These are phyloP conservation scores for Amitus sp. DNA, from an alignment of 2,888 invertebrate genomes.

Conservation along the genomic window DNA sequence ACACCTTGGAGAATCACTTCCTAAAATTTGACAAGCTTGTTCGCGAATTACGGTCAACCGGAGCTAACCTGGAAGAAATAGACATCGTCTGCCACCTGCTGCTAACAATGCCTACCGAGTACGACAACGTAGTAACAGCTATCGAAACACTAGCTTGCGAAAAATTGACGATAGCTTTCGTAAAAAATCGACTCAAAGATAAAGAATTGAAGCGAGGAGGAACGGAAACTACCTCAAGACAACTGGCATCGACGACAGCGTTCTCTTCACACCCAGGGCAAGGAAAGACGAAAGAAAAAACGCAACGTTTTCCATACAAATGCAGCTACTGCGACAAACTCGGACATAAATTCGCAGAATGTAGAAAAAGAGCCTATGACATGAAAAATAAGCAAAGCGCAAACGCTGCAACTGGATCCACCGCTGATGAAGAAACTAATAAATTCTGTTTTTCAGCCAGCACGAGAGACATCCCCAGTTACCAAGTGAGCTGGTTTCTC, in stretches of 20 bases:
- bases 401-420: too few species aligned
- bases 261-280: too few species aligned
- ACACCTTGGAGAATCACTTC: slow-evolving; percentile 33
- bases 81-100: slow-evolving; percentile 44
- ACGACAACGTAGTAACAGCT: slow-evolving; percentile 43
- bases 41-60: slow-evolving; percentile 38
- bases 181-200: slow-evolving; percentile 19
- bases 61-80: slow-evolving; percentile 33
- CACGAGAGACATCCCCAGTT: slow-evolving; percentile 23
- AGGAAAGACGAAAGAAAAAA: not conserved
- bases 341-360: slow-evolving; percentile 9
- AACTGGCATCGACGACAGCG: too few species aligned
- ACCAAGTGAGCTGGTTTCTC: too few species aligned
- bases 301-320: slow-evolving; percentile 5
- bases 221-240: too few species aligned
- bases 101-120: slow-evolving; percentile 40
- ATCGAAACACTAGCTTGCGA: slow-evolving; percentile 25
- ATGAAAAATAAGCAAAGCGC: not conserved
- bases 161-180: slow-evolving; percentile 11
- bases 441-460: slow-evolving; percentile 7
- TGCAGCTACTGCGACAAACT: slow-evolving; percentile 6
- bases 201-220: slow-evolving; percentile 15
- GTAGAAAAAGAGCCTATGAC: slow-evolving; percentile 7
- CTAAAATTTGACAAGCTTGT: slow-evolving; percentile 44
- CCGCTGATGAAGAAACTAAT: too few species aligned